Evolutionary conservation across 1,140 invertebrate species (phyloP), one percentile per base, ranked within the genome.

Genomic region (Pseudomyrmex gracilis): DNA sequence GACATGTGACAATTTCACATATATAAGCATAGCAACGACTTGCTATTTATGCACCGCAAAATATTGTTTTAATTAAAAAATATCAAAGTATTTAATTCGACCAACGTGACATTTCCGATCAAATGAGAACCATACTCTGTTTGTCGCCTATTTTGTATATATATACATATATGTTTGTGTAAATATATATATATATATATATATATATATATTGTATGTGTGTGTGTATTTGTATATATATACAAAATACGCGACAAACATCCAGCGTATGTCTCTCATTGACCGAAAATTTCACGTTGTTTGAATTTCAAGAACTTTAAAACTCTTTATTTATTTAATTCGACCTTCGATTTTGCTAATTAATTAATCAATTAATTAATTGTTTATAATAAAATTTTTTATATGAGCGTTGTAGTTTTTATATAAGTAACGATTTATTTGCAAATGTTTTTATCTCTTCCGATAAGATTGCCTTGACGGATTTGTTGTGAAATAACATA

Each of bases 1-100:
- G 9, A 13, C 13, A 57, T 70, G 49, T 13, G 66, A 47, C 20
- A 47, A 70, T 80, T 80, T 70, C 58, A 47, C 66, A 58, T 34
- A 13, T n/a, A n/a, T n/a, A n/a, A n/a, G n/a, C 53, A 55, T 60
- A 47, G 15, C 70, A 22, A n/a, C 49, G 34, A 34, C 34, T 34
- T 5, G 34, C 34, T 34, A 68, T 78, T 45, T 47, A n/a, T n/a
- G 45, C 49, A 57, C 68, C 22, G 66, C 43, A 34, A 17, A 58
- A 58, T 43, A 58, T 5, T 34, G 66, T 49, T 70, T 80, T 80
- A 80, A 80, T 80, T 71, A 71, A 80, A 80, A 70, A 80, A n/a
- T 70, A 34, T 7, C 34, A 34, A 34, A 34, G 34, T 34, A 34
- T 7, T 34, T 34, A 34, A 34, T 80, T 58, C 20, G 34, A 80